A percentile compares a stretch with the other conserved stretches of the same genome.
Evolutionary conservation across 2,888 invertebrate genomes (phyloP).

Genomic region (Diaperis boleti): DNA sequence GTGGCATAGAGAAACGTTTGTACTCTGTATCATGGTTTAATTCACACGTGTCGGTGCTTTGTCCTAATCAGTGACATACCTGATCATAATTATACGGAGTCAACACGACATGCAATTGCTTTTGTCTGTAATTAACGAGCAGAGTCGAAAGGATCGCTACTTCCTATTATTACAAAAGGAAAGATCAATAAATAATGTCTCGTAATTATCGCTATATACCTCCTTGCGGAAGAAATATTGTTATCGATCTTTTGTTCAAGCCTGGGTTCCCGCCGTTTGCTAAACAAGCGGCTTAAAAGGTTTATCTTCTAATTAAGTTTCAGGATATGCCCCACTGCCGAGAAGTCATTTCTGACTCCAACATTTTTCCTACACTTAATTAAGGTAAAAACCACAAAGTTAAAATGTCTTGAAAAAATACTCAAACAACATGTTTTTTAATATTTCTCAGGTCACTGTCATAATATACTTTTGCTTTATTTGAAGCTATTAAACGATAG

Average conservation of each 20-base stretch:
- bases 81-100: conserved; percentile 26
- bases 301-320: conserved; percentile 30
- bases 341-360: no score
- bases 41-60: conserved; percentile 20
- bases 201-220: conserved; percentile 18
- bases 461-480: no score
- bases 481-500: no score
- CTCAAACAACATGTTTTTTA: no score
- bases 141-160: conserved; percentile 8
- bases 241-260: not conserved
- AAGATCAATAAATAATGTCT: conserved; percentile 15
- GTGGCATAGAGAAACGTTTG: conserved; percentile 6
- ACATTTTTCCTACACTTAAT: no score
- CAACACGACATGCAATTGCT: conserved; percentile 32
- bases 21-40: not conserved
- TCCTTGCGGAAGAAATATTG: conserved; percentile 1
- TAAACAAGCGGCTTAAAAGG: conserved; percentile 13
- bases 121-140: conserved; percentile 25
- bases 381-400: no score
- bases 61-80: conserved; percentile 33
- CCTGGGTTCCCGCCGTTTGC: conserved; percentile 3
- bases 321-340: no score
- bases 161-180: conserved; percentile 19
- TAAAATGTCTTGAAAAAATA: no score
- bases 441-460: no score